Evolutionary conservation across 64 coral and sea anemone genomes (phyloP), one percentile per base, ranked within the genome.

Genomic region (Hydrozoanthus tunicans): DNA sequence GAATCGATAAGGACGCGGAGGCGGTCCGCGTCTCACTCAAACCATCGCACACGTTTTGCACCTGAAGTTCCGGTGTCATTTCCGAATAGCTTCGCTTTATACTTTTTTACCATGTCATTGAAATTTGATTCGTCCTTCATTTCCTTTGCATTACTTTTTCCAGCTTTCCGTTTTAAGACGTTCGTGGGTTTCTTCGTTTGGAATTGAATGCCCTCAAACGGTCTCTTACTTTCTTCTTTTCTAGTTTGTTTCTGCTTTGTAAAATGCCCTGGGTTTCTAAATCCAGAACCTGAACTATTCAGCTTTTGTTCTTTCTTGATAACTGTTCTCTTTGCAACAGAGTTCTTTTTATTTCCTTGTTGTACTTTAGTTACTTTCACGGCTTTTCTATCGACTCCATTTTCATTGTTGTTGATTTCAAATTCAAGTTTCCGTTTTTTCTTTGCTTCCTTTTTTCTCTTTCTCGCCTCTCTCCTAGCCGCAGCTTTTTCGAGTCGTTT

Each of bases 401-500:
- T 58, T 11, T 83, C 68, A 17, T 66, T 85, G 62, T 54, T 80
- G 6, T 25, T 58, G 77, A 66, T 26, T 61, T 27, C 51, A 58
- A 4, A 51, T 55, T 81, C 93, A 56, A 77, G 64, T 70, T 94
- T 94, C 61, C 69, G 63, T 59, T 90, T 92, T 86, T 70, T 96
- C 74, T 83, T 93, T 9, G 91, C 81, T 13, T 93, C 84, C 26
- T 65, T 95, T 73, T 93, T 91, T 62, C 72, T 69, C 52, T 91
- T 79, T 75, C 91, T 73, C 17, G 90, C 89, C 82, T 95, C 88
- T 81, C 64, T 94, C 58, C 90, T 81, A 20, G 83, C 77, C 76
- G 70, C 25, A 14, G 23, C 79, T 62, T 58, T 91, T 62, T 99
- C 90, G 53, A 89, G 73, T 92, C 95, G 89, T 78, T 78, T 92